Conservation (phyloP, 30 jellyfish, hydroid and myxozoan species). For the Morbakka virulenta region DNA sequence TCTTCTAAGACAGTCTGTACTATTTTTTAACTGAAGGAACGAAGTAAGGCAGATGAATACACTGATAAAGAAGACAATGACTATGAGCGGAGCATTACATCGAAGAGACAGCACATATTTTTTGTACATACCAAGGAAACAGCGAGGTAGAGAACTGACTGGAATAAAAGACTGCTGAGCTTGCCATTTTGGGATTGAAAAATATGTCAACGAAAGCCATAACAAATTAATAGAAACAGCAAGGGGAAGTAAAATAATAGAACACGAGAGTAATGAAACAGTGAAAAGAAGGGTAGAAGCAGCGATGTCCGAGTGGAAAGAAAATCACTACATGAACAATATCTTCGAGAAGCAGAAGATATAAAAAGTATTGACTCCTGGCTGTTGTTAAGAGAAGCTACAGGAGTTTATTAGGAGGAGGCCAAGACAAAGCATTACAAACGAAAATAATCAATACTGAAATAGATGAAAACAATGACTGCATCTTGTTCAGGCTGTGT, state of each 20-base stretch:
- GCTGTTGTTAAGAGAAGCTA: not conserved
- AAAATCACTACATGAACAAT: not conserved
- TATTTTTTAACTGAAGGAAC: not conserved
- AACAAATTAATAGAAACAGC: not conserved
- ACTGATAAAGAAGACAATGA: not conserved
- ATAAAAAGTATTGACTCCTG: not conserved
- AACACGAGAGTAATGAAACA: not conserved
- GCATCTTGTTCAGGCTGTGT: no score
- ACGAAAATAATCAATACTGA: no score
- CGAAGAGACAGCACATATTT: no score
- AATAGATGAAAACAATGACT: no score
- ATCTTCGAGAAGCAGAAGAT: not conserved
- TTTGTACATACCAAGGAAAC: not conserved
- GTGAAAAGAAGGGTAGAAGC: not conserved
- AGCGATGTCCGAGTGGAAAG: not conserved
- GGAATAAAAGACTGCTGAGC: not conserved
- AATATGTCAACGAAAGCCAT: not conserved
- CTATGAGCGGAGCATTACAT: no score
- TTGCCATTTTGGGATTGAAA: not conserved
- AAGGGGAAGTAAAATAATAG: not conserved
- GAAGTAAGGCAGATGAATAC: not conserved
- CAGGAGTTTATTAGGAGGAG: no score
- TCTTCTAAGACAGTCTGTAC: not conserved
- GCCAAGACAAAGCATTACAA: no score
- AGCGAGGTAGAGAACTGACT: not conserved